Base-by-base conservation (phyloP, 2,113 vertebrate genomes). In the Passer montanus region DNA sequence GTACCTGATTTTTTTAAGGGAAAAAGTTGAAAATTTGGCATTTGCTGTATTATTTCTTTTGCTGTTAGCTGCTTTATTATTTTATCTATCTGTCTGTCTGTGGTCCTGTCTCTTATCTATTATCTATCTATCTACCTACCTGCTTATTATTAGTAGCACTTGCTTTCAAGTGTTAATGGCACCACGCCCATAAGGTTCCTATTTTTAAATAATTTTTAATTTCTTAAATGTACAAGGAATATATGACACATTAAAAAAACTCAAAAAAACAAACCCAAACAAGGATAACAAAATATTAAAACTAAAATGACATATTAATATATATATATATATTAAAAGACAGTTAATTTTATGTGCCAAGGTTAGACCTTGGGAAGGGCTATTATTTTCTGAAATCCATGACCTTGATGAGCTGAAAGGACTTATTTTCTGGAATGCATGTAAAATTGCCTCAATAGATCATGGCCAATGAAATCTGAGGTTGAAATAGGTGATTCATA, bases 111-210 rank as follows among this genome's bases (percentile, higher is more conserved):
- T 62, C 4, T 31, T 30, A 23, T 53, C 22, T 43, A 10, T 41
- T 17, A 35, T 27, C 13, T 10, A 13, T 1, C 33, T 35, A 9
- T 12, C 18, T 37, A 30, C 22, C 7, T 49, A 37, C 43, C 12
- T 47, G 27, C 28, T 55, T 56, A 28, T 18, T 47, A 39, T 31
- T 62, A 26, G 16, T 44, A 52, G 5, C 21, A 53, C 10, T 35
- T 43, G 16, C 10, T 26, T 9, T 26, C 26, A 31, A 52, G 21
- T 26, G 39, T 15, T 72, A 31, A 83, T 16, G 21, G 14, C 5
- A 53, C 21, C 8, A 24, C 52, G 16, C 3, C 31, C 2, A 0
- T 44, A 43, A 50, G 8, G 10, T 5, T 26, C 8, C 6, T 35
- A 22, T 6, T 37, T 63, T 44, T 5, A 5, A 35, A 26, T 31